Evolutionary conservation across 1,140 invertebrate genomes (phyloP).

Genomic region (Chironomus striatipennis): DNA sequence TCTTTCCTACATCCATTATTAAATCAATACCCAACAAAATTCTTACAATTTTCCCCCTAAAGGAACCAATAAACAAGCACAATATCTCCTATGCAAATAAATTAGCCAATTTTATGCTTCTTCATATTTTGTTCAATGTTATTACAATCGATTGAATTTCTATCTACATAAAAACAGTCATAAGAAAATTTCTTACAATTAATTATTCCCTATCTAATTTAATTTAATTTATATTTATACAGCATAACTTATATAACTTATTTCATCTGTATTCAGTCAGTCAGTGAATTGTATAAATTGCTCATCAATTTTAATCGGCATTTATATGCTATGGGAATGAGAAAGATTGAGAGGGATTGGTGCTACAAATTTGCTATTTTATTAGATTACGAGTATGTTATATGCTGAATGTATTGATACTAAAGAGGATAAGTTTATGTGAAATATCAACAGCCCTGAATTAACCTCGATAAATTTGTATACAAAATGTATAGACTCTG

Average conservation of each 20-base stretch:
- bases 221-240: not conserved
- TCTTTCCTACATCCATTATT: too few species aligned
- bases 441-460: constrained; percentile 19
- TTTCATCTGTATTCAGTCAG: not conserved
- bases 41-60: too few species aligned
- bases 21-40: too few species aligned
- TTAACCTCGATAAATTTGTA: not conserved
- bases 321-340: too few species aligned
- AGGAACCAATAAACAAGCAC: too few species aligned
- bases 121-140: not conserved
- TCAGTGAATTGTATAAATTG: not conserved
- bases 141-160: not conserved
- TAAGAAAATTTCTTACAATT: not conserved
- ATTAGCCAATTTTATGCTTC: too few species aligned
- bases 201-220: not conserved
- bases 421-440: not conserved
- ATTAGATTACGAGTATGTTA: not conserved
- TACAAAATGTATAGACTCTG: too few species aligned
- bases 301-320: not conserved
- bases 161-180: not conserved
- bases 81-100: too few species aligned
- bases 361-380: not conserved
- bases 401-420: not conserved
- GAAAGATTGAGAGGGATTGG: too few species aligned
- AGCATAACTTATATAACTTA: not conserved